phyloP scores from a whole-genome alignment of 2,113 vertebrate species.

The Daphoenositta chrysoptera region DNA sequence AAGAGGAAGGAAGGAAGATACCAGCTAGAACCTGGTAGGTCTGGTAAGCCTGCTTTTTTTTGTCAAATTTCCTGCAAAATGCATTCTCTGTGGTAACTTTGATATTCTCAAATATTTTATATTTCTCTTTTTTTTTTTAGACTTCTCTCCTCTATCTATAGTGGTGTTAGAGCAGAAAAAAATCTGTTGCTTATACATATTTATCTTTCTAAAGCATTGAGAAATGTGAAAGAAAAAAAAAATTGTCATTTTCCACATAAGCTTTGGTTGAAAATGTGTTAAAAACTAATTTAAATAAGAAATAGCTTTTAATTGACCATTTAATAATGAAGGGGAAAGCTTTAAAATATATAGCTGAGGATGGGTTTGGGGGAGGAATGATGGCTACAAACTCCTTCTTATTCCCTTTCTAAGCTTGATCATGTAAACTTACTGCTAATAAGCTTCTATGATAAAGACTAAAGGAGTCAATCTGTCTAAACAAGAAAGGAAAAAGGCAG shows the following conservation, averaged over 20 bases:
- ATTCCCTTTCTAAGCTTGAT: background rate
- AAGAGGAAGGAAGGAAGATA: background rate
- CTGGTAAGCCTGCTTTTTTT: background rate
- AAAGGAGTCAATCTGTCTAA: background rate
- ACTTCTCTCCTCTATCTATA: background rate
- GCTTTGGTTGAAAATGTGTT: background rate
- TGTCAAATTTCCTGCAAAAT: background rate
- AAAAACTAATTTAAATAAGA: background rate
- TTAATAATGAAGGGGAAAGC: background rate
- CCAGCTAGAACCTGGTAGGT: fast-evolving
- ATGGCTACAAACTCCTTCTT: background rate
- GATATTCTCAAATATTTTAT: background rate
- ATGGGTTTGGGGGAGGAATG: background rate
- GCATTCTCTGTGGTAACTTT: fast-evolving
- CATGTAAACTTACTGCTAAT: background rate
- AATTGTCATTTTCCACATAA: background rate
- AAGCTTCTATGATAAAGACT: background rate
- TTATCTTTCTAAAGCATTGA: background rate
- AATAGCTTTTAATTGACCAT: background rate
- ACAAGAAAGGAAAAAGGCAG: background rate
- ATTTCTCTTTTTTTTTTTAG: background rate
- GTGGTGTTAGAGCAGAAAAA: background rate
- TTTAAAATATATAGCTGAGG: background rate
- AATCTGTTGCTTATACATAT: background rate
- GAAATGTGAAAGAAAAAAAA: background rate